Percentiles rank a stretch among this genome's conserved stretches.
Conservation (phyloP, 1,140 invertebrate species). For the Phymorhynchus buccinoides region DNA sequence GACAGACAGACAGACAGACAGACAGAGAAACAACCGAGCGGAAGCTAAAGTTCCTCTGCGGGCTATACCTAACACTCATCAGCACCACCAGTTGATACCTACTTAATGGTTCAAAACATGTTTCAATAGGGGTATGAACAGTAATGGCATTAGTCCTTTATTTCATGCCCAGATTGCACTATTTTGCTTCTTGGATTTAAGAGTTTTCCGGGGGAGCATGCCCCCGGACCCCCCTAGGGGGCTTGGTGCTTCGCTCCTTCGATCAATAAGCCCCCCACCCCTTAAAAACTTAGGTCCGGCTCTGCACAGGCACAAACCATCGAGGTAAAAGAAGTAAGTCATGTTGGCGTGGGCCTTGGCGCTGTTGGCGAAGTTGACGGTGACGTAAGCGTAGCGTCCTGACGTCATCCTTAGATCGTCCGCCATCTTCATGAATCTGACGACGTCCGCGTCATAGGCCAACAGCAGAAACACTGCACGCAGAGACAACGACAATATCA, state of each 20-base stretch:
- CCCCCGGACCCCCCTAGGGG: too few relatives aligned
- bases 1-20: too few relatives aligned
- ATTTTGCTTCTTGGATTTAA: too few relatives aligned
- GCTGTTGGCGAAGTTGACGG: constrained; percentile 52
- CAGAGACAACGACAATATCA: neutral
- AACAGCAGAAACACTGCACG: constrained; percentile 56
- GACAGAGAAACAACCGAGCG: neutral
- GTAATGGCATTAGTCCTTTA: too few relatives aligned
- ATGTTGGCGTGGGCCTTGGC: constrained; percentile 25
- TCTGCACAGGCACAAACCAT: constrained; percentile 24
- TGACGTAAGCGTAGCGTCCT: constrained; percentile 55
- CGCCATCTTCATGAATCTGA: constrained; percentile 50
- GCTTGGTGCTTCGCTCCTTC: neutral
- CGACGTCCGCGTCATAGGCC: constrained; percentile 51
- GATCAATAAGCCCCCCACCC: neutral
- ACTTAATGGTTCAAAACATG: too few relatives aligned
- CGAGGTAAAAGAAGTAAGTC: neutral
- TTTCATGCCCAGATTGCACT: too few relatives aligned
- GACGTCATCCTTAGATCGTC: constrained; percentile 39
- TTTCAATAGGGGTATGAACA: too few relatives aligned
- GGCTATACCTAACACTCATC: too few relatives aligned
- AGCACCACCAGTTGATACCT: too few relatives aligned
- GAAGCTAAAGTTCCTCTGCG: neutral
- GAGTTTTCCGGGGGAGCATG: too few relatives aligned
- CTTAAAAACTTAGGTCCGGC: too few relatives aligned